Evolutionary conservation across 2,113 vertebrate species (phyloP), one percentile per base, ranked within the genome.

Genomic region (Bothrops jararaca): DNA sequence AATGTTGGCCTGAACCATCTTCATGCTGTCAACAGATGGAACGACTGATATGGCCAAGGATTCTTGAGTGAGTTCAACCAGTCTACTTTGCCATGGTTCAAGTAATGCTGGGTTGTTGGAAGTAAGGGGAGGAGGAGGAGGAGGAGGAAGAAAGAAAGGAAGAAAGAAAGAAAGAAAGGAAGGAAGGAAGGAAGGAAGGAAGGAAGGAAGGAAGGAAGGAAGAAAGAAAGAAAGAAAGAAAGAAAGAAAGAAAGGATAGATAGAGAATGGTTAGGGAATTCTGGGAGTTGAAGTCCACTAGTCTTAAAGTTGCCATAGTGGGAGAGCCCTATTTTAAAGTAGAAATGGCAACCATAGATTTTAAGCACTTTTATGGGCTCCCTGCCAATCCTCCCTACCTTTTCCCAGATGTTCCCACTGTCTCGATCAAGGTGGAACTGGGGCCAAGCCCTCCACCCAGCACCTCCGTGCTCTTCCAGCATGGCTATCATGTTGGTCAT

Each of bases 101-200:
- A 8, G 20, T 39, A 39, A 20, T 8, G 34, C 5, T 34, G 29
- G n/a, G 64, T 74, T 74, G n/a, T 69, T 12, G 1, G 12, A 34
- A 15, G 1, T 34, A 6, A n/a, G n/a, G 5, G 5, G 9, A 3
- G 20, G 2, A 3, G 10, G 9, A 3, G 22, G 22, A 8, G 2
- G 7, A 3, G 6, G 23, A 9, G 23, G 0, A 3, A 2, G 1
- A 5, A 23, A 58, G 23, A 23, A 2, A 18, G 20, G 23, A 22
- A 6, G 2, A 20, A 5, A 23, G 53, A 48, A 48, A 53, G 53
- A 53, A 53, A 13, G 1, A 4, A 13, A 53, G 3, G 2, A 53
- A 53, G 53, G 0, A 5, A 13, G 4, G 0, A 13, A 18, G 53
- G 0, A 18, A 15, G 11, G 1, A 13, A 4, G 53, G 0, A 54